phyloP scores from a whole-genome alignment of 37 sponge, comb jelly and placozoan genomes.

The Ephydatia muelleri region DNA sequence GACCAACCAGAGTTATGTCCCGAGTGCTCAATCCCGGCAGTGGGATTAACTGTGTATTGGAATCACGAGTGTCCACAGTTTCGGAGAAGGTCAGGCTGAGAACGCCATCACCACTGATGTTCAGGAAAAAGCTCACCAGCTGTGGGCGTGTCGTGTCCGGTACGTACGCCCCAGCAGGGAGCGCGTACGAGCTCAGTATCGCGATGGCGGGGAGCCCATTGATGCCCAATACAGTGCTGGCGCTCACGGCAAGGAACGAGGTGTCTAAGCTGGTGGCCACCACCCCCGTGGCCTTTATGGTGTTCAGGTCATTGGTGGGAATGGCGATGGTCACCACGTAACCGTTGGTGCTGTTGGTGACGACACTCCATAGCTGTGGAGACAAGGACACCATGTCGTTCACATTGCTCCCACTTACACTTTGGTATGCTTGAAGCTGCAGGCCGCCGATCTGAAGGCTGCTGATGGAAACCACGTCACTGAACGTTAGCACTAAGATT shows the following conservation, averaged over 20 bases:
- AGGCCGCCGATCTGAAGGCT: conserved; percentile 44
- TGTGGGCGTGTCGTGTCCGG: conserved; percentile 66
- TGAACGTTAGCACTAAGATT: conserved; percentile 56
- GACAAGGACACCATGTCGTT: conserved; percentile 11
- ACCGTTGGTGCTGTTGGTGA: conserved; percentile 54
- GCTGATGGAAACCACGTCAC: conserved; percentile 58
- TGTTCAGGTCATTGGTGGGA: conserved; percentile 55
- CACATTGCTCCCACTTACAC: conserved; percentile 12
- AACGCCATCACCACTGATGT: conserved; percentile 61
- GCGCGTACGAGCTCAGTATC: conserved; percentile 39
- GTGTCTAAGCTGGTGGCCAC: conserved; percentile 50
- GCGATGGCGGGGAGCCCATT: conserved; percentile 36
- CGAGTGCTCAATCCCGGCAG: conserved; percentile 29
- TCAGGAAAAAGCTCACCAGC: conserved; percentile 47
- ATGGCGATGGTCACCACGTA: conserved; percentile 49
- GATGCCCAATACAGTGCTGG: conserved; percentile 57
- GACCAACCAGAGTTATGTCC: conserved; percentile 54
- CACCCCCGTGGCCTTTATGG: conserved; percentile 51
- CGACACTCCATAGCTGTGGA: not conserved
- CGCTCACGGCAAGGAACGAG: conserved; percentile 49
- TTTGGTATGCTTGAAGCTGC: conserved; percentile 22
- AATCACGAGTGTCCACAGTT: conserved; percentile 42
- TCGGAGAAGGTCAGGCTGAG: conserved; percentile 77
- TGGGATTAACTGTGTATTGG: too few species aligned
- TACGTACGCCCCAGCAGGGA: conserved; percentile 37